Percentiles rank a stretch among this genome's conserved stretches.
phyloP scores from a whole-genome alignment of 2,113 vertebrate genomes.

The Nothocercus julius region DNA sequence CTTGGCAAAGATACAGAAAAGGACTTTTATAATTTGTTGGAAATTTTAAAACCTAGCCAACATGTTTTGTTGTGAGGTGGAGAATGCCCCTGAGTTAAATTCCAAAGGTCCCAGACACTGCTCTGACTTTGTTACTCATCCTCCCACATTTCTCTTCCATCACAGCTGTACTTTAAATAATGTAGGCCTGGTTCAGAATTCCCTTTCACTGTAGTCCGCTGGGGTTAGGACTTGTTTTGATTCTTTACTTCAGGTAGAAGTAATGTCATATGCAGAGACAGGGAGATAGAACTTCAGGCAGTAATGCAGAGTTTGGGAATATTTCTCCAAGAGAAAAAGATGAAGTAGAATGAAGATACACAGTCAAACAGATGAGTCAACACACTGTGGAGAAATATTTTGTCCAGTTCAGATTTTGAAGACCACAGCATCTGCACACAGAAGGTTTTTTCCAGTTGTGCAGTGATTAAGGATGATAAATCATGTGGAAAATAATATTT shows the following conservation, averaged over 20 bases:
- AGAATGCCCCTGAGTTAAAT: slow-evolving; percentile 48
- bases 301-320: not conserved
- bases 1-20: not conserved
- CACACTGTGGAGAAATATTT: not conserved
- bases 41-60: not conserved
- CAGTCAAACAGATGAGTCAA: not conserved
- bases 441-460: not conserved
- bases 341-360: not conserved
- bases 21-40: not conserved
- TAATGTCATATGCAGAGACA: not conserved
- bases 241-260: not conserved
- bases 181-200: not conserved
- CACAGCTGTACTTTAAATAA: slow-evolving; percentile 33
- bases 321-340: not conserved
- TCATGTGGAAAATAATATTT: not conserved
- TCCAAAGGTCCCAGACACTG: not conserved
- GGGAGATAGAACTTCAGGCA: not conserved
- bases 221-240: not conserved
- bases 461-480: not conserved
- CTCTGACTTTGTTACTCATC: slow-evolving; percentile 27
- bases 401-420: not conserved
- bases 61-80: not conserved
- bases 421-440: not conserved
- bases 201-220: not conserved
- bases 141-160: slow-evolving; percentile 29